Percentiles rank a stretch among this genome's conserved stretches.
Conservation (phyloP, 2,113 vertebrate species). For the Albula glossodonta region DNA sequence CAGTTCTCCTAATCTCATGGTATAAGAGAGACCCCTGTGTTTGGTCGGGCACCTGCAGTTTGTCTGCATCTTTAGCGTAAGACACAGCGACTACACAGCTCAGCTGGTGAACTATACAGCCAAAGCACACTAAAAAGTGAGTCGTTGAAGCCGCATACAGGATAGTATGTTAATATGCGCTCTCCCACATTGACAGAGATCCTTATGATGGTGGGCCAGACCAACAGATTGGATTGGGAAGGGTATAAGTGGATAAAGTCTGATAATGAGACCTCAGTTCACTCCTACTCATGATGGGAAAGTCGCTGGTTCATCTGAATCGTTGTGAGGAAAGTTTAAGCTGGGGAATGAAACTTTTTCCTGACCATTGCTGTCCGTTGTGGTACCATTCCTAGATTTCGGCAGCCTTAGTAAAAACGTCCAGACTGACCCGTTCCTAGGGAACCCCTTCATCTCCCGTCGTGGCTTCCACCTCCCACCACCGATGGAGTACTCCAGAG, state of each 20-base stretch:
- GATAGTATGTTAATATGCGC: too few species aligned
- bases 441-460: constrained; percentile 85
- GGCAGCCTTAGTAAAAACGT: constrained; percentile 89
- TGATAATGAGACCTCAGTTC: background rate
- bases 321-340: background rate
- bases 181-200: background rate
- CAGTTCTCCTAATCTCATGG: background rate
- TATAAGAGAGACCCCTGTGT: background rate
- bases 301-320: background rate
- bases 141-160: too few species aligned
- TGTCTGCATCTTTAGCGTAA: background rate
- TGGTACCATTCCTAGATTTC: constrained; percentile 23
- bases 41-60: background rate
- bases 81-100: background rate
- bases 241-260: background rate
- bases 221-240: background rate
- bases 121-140: background rate
- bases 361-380: background rate
- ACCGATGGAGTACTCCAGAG: constrained; percentile 80
- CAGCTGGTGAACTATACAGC: background rate
- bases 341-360: background rate
- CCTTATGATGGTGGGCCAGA: background rate
- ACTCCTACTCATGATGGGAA: background rate
- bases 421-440: constrained; percentile 84
- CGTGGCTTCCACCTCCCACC: constrained; percentile 78